Evolutionary conservation across 2,113 vertebrate genomes (phyloP).

Genomic region (Atlantisia rogersi): DNA sequence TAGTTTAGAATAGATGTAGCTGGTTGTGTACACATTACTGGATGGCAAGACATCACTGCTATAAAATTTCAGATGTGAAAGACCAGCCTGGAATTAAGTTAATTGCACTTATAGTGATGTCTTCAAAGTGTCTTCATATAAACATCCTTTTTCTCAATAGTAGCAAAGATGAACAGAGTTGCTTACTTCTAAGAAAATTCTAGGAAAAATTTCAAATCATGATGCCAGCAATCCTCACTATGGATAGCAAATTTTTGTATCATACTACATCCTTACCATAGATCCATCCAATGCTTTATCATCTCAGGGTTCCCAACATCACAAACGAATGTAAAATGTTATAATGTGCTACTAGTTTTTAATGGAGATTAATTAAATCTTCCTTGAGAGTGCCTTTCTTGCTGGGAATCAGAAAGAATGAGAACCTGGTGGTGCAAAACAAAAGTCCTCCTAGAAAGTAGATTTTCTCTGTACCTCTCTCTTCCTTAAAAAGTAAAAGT

Average conservation of each 20-base stretch:
- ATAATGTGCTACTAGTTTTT: not conserved
- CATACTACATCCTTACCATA: not conserved
- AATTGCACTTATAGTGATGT: not conserved
- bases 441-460: not conserved
- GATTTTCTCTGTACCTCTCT: not conserved
- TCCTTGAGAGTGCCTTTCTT: not conserved
- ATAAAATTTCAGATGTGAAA: not conserved
- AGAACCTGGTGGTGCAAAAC: not conserved
- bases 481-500: not conserved
- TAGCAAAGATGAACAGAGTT: not conserved
- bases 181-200: not conserved
- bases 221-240: not conserved
- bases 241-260: not conserved
- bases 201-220: not conserved
- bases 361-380: not conserved
- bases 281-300: not conserved
- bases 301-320: not conserved
- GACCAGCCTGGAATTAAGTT: too few relatives aligned
- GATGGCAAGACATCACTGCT: not conserved
- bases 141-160: not conserved
- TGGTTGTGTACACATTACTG: not conserved
- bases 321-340: not conserved
- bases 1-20: not conserved
- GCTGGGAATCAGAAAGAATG: not conserved
- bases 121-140: not conserved